Evolutionary conservation across 2,888 invertebrate species (phyloP), one percentile per base, ranked within the genome.

Genomic region (Lymantria dispar): DNA sequence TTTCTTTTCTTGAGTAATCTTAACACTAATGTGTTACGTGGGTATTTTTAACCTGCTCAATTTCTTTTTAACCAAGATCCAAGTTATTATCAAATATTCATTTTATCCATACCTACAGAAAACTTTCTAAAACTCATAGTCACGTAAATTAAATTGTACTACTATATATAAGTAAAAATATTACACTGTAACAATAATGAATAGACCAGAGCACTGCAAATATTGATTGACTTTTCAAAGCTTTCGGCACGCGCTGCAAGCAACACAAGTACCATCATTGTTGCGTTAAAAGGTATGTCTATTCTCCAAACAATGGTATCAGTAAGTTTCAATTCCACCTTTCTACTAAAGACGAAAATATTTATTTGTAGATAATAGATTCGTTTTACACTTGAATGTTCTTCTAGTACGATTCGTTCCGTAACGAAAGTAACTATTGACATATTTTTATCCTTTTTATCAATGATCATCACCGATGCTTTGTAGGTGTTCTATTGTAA

Each of bases 281-380:
- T 41, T 47, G 1, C 3, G 8, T 14, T 41, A 43, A 48, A 47
- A 54, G 45, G 37, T 42, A 45, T 44, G 43, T 46, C 51, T 50
- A 22, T 55, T 41, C 37, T 12, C 30, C 48, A 56, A 51, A 62
- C 51, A 62, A 59, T 50, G 12, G 36, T 45, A 43, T 48, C 44
- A 37, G 41, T 51, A 37, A 30, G 8, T 43, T 7, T 50, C 48
- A 45, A 22, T 49, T 47, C 31, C 12, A 41, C 38, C 14, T 48
- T 48, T 43, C 14, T 49, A 37, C 14, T 49, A 13, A 47, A 30
- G 30, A 31, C 36, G 22, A 22, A 48, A 52, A 47, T 44, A 47
- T 48, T 44, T 47, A 29, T 43, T 47, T 51, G 36, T 38, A 47
- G 31, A 51, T 43, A 51, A 43, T 43, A 36, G 39, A 8, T 39